Conservation (phyloP, 2,113 vertebrate species). For the Pogona vitticeps region DNA sequence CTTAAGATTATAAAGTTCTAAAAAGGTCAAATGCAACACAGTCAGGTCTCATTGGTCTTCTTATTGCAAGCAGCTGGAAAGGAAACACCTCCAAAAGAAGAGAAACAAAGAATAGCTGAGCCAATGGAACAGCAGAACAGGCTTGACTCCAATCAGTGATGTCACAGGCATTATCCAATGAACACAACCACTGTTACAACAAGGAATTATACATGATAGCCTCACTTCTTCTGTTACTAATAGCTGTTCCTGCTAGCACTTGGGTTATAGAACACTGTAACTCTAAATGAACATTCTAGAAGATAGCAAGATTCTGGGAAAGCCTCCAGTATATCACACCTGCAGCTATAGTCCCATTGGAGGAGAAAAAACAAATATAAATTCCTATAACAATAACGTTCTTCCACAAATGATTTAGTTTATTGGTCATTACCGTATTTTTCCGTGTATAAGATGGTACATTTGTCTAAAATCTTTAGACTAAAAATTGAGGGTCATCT, state of each 20-base stretch:
- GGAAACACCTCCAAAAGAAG: neutral
- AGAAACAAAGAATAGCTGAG: neutral
- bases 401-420: neutral
- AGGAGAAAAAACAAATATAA: conserved; percentile 6
- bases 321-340: neutral
- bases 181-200: neutral
- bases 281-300: neutral
- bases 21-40: neutral
- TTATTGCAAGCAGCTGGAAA: neutral
- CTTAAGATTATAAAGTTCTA: neutral
- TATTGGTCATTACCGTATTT: neutral
- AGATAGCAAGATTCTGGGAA: neutral
- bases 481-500: too few relatives aligned
- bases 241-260: neutral
- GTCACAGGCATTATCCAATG: neutral
- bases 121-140: neutral
- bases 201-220: neutral
- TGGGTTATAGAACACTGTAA: neutral
- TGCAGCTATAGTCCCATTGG: neutral
- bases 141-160: neutral
- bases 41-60: neutral
- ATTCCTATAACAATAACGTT: neutral
- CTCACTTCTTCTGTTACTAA: neutral
- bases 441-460: too few relatives aligned
- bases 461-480: too few relatives aligned